Evolutionary conservation across 1,140 invertebrate species (phyloP).

Genomic region (Drosophila pallidifrons): DNA sequence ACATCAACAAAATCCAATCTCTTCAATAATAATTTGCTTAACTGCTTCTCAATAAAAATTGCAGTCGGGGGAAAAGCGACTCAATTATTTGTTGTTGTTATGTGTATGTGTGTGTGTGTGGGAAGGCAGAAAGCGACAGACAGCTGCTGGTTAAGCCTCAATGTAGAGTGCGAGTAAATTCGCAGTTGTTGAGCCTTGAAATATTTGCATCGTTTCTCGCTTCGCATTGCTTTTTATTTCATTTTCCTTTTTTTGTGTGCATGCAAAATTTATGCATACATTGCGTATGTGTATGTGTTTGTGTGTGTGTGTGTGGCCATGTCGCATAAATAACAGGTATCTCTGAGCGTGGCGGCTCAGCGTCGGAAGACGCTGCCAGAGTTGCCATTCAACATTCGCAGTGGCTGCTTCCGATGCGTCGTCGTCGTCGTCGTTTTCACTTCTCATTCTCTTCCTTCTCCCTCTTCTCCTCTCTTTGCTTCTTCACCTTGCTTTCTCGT

Average conservation of each 20-base stretch:
- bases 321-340: conserved; percentile 60
- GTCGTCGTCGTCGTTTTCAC: neutral
- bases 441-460: neutral
- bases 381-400: conserved; percentile 21
- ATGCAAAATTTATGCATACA: conserved; percentile 64
- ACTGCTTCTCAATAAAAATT: no score
- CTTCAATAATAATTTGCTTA: no score
- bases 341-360: conserved; percentile 27
- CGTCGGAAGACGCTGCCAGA: conserved; percentile 44
- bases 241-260: conserved; percentile 5
- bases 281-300: conserved; percentile 19
- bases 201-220: conserved; percentile 27
- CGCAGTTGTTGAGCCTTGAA: conserved; percentile 23
- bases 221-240: conserved; percentile 4
- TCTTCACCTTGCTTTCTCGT: conserved; percentile 12
- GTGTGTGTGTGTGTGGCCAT: conserved; percentile 39
- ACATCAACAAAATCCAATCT: no score
- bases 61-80: no score
- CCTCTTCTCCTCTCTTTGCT: neutral
- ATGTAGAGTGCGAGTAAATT: neutral
- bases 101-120: neutral
- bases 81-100: no score
- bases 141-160: neutral
- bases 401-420: conserved; percentile 37
- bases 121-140: neutral